Base-by-base conservation (phyloP, 35 echinoderm and acorn worm species). In the Strongylocentrotus purpuratus region DNA sequence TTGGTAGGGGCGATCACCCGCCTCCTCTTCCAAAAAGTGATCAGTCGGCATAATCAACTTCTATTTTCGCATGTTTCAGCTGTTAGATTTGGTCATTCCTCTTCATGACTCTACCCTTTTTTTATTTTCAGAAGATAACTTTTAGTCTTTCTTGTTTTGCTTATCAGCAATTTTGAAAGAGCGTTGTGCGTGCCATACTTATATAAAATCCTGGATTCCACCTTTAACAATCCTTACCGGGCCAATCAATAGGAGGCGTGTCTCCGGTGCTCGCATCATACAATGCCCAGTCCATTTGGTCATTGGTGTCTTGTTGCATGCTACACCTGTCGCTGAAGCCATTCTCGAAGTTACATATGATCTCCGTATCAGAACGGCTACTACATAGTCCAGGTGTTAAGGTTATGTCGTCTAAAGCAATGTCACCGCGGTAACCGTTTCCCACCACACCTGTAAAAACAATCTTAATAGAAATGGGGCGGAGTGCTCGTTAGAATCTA, bases 401-500 rank as follows among this genome's bases (percentile, higher is more conserved):
- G 33, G 13, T 35, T 11, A 98, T 96, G 85, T 98, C 97, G 95
- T 98, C 97, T 15, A 98, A 46, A 22, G 92, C 97, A 78, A 98
- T 98, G 87, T 98, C 97, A 32, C 96, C 96, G 22, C 59, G 86
- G 15, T 86, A 95, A 52, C 91, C 71, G 14, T 31, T 48, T 15
- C 97, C 97, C 5, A 98, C 92, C 18, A 31, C 45, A 25, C 94
- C 97, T 91, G 96, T 94, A 47, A 98, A 96, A 58, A 32, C 33
- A 52, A 98, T 92, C 97, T 98, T 13, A 2, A 58, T 10, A 58
- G 65, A 78, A 78, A 28, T 78, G 50, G 50, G 50, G 50, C 15
- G 50, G 15, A 12, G 50, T 55, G 50, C 50, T 55, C 1, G 50
- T 55, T 11, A 55, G 50, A 1, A 55, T 55, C 50, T 55, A 50